Evolutionary conservation across 1,140 invertebrate genomes (phyloP).

Genomic region (Zaprionus tsacasi): DNA sequence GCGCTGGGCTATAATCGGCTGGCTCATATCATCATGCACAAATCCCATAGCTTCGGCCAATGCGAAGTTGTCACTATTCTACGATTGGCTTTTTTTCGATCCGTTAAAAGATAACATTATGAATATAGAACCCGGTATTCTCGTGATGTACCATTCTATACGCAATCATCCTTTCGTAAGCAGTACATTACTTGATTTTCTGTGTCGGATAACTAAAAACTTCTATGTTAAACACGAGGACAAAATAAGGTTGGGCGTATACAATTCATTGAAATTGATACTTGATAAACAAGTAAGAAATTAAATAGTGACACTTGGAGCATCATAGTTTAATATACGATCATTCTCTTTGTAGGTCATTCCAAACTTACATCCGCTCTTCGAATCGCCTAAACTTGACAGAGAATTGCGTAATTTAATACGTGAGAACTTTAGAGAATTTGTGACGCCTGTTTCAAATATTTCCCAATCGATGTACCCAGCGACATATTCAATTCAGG

Average conservation of each 20-base stretch:
- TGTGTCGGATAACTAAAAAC: slow-evolving; percentile 97
- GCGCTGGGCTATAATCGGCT: slow-evolving; percentile 99
- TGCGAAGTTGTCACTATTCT: slow-evolving; percentile 97
- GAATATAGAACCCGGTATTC: slow-evolving; percentile 99
- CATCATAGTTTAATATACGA: not conserved
- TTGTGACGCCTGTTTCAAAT: slow-evolving; percentile 88
- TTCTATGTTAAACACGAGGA: slow-evolving; percentile 94
- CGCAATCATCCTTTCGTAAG: slow-evolving; percentile 97
- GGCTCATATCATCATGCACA: slow-evolving; percentile 98
- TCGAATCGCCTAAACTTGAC: slow-evolving; percentile 97
- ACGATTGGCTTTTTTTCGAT: slow-evolving; percentile 99
- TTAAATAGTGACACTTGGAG: not conserved
- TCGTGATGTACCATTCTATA: slow-evolving; percentile 99
- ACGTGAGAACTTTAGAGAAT: slow-evolving; percentile 95
- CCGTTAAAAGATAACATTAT: slow-evolving; percentile 98
- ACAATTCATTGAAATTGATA: slow-evolving; percentile 95
- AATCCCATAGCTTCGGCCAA: slow-evolving; percentile 97
- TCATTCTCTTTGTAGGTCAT: slow-evolving; percentile 84
- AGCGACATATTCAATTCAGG: slow-evolving; percentile 48
- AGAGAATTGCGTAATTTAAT: slow-evolving; percentile 93
- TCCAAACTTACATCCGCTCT: slow-evolving; percentile 94
- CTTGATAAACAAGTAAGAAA: slow-evolving; percentile 94
- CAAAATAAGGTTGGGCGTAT: slow-evolving; percentile 95
- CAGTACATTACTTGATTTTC: slow-evolving; percentile 96
- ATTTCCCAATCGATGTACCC: slow-evolving; percentile 54